These are phyloP conservation scores for Chrysolina oricalcia DNA, from an alignment of 2,888 invertebrate species.

Conservation along the genomic window DNA sequence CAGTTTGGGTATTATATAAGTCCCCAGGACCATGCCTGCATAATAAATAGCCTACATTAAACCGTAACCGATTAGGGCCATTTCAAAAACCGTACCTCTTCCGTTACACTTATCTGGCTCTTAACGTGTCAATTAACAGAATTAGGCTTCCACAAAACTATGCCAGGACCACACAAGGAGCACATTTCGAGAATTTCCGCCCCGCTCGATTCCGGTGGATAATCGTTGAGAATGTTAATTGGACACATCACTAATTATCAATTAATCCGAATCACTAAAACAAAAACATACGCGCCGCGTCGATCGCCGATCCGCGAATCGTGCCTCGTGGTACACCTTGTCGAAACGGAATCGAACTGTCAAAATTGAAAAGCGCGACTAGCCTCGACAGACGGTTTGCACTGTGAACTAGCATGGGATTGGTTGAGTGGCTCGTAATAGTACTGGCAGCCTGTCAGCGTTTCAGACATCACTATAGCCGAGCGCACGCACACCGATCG, in stretches of 20 bases:
- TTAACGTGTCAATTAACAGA: slow-evolving; percentile 69
- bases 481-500: slow-evolving; percentile 68
- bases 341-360: slow-evolving; percentile 56
- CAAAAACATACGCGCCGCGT: slow-evolving; percentile 27
- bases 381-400: slow-evolving; percentile 69
- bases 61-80: slow-evolving; percentile 66
- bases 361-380: slow-evolving; percentile 65
- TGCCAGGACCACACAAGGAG: slow-evolving; percentile 60
- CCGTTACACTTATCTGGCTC: slow-evolving; percentile 59
- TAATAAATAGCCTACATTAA: slow-evolving; percentile 64
- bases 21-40: slow-evolving; percentile 58
- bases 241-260: slow-evolving; percentile 56
- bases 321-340: slow-evolving; percentile 44
- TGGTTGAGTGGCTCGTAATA: slow-evolving; percentile 71
- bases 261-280: slow-evolving; percentile 49
- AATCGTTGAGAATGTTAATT: slow-evolving; percentile 52
- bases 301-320: slow-evolving; percentile 35
- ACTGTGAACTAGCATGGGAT: slow-evolving; percentile 70
- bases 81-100: slow-evolving; percentile 59
- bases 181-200: slow-evolving; percentile 39
- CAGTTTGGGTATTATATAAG: slow-evolving; percentile 65
- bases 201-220: slow-evolving; percentile 44
- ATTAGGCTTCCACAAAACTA: slow-evolving; percentile 62
- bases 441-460: slow-evolving; percentile 73
- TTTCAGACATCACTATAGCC: slow-evolving; percentile 72